These are phyloP conservation scores for Pristionchus entomophagus DNA, from an alignment of 2,888 invertebrate species.

Conservation along the genomic window DNA sequence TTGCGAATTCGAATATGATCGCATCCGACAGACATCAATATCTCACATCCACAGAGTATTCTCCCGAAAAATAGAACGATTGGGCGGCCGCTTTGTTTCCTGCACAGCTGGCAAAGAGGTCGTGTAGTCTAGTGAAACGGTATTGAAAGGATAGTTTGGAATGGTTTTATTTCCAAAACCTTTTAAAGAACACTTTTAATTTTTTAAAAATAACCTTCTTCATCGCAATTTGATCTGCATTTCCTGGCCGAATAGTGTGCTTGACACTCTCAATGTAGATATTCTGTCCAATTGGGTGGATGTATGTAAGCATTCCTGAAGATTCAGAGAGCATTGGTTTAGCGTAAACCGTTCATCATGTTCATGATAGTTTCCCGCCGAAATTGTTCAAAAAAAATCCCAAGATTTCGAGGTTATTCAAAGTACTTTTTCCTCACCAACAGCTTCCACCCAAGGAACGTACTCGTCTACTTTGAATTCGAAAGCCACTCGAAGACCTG, in stretches of 20 bases:
- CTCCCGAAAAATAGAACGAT: conserved; percentile 15
- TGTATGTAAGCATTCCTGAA: not conserved
- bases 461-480: not conserved
- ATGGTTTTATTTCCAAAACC: not conserved
- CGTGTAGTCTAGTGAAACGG: not conserved
- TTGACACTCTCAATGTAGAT: conserved; percentile 40
- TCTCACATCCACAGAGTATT: conserved; percentile 29
- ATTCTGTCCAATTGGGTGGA: conserved; percentile 23
- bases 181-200: not conserved
- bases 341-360: too few relatives aligned
- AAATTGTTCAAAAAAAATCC: too few relatives aligned
- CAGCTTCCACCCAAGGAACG: conserved; percentile 21
- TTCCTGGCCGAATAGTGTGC: not conserved
- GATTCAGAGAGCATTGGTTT: too few relatives aligned
- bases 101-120: not conserved
- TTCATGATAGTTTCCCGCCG: too few relatives aligned
- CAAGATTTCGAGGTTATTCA: too few relatives aligned
- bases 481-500: not conserved
- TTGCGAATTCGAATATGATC: not conserved
- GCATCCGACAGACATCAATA: not conserved
- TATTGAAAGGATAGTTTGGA: not conserved
- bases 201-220: not conserved
- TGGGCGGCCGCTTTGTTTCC: not conserved
- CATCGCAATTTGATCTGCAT: not conserved
- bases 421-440: not conserved